Evolutionary conservation across 2,888 invertebrate genomes (phyloP).

Genomic region (Drosophila tanythrix): DNA sequence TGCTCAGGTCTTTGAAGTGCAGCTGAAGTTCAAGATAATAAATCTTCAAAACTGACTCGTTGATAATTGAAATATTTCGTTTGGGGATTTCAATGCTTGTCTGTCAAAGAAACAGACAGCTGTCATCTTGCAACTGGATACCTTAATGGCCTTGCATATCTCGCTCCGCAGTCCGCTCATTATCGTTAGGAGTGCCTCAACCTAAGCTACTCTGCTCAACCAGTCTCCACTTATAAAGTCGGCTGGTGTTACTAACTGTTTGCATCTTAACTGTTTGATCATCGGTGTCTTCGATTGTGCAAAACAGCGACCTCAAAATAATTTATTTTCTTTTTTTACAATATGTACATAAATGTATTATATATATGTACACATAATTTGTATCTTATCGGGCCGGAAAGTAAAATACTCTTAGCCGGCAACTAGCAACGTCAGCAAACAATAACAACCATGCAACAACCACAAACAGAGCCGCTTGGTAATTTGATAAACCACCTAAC

Average conservation of each 20-base stretch:
- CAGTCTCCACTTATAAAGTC: not conserved
- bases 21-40: conserved; percentile 13
- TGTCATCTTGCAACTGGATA: conserved; percentile 15
- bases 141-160: conserved; percentile 1
- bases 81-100: conserved; percentile 6
- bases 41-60: conserved; percentile 17
- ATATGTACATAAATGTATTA: conserved; percentile 9
- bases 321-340: conserved; percentile 62
- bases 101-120: conserved; percentile 25
- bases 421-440: conserved; percentile 47
- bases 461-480: conserved; percentile 27
- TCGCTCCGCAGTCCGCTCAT: not conserved
- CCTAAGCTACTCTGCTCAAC: not conserved
- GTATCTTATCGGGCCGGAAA: conserved; percentile 70
- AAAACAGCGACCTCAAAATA: conserved; percentile 59
- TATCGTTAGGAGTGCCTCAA: not conserved
- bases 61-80: conserved; percentile 19
- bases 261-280: conserved; percentile 14
- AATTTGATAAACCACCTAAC: conserved; percentile 51
- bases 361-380: conserved; percentile 11
- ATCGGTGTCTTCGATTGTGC: conserved; percentile 55
- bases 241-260: conserved; percentile 13
- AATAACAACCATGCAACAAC: not conserved
- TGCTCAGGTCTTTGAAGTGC: conserved; percentile 6
- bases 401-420: conserved; percentile 35